Evolutionary conservation across 2,113 vertebrate genomes (phyloP), one percentile per base, ranked within the genome.

Genomic region (Plotosus lineatus): DNA sequence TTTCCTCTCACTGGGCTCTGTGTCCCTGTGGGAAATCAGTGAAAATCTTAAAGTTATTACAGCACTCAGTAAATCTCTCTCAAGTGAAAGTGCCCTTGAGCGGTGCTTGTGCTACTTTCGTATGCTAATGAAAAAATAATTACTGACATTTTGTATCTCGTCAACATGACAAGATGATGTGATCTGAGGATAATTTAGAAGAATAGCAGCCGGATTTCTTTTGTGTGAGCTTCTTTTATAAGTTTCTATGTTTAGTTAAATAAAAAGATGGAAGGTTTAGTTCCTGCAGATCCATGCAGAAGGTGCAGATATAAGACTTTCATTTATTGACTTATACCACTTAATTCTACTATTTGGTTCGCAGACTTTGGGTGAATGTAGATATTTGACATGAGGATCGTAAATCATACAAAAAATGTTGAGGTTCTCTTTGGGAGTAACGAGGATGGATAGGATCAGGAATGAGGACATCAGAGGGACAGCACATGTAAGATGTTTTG

Each of bases 1-100:
- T 33, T 75, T 33, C 76, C 26, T 76, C 10, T 46, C 65, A 11
- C 11, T 15, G 28, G 76, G 53, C 42, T 77, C 50, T 56, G 60
- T 44, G 28, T 31, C 71, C 81, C 69, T 46, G 51, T 53, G 75
- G 86, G 83, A 83, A 85, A 87, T 83, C 75, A 87, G 23, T 44
- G 8, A 40, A 60, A 53, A 71, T 21, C 78, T 83, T 55, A 51
- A 79, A 3, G 28, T 46, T 71, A 58, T 71, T 42, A 56, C n/a
- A n/a, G n/a, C n/a, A n/a, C 46, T 7, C 48, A 19, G 23, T 75
- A 50, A 78, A 81, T 66, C 36, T 74, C 28, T 80, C 36, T 56
- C 36, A 44, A 73, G 73, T 79, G 23, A 56, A 79, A 73, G 44
- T 69, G 51, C 42, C 80, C 80, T 69, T 36, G 28, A 78, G 77